Evolutionary conservation across 1,140 invertebrate species (phyloP).

Genomic region (Hermetia illucens): DNA sequence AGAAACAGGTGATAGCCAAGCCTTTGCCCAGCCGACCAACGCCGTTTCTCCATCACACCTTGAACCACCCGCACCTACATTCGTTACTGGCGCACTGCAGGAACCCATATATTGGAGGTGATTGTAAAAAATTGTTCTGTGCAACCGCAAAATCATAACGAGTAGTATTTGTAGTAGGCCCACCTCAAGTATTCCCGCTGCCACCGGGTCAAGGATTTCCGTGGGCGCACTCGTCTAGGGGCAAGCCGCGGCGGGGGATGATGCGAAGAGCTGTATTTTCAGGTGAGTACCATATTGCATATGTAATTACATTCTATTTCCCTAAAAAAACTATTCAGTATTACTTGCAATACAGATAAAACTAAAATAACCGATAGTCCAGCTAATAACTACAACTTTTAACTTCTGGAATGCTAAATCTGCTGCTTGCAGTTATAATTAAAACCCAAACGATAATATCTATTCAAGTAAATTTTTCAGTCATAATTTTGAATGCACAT

Average conservation of each 20-base stretch:
- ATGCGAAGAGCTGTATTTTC: slow-evolving; percentile 78
- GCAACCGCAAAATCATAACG: too few relatives aligned
- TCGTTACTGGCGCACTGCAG: slow-evolving; percentile 34
- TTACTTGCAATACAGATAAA: too few relatives aligned
- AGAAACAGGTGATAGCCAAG: slow-evolving; percentile 34
- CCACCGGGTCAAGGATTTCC: slow-evolving; percentile 51
- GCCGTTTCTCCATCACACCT: slow-evolving; percentile 34
- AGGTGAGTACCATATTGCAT: slow-evolving; percentile 19
- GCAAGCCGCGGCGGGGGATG: slow-evolving; percentile 83
- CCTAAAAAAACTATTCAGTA: too few relatives aligned
- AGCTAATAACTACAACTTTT: too few relatives aligned
- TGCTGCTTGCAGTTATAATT: too few relatives aligned
- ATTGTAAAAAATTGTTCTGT: too few relatives aligned
- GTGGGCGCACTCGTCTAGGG: slow-evolving; percentile 62
- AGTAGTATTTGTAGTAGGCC: slow-evolving; percentile 30
- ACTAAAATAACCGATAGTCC: too few relatives aligned
- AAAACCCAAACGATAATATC: too few relatives aligned
- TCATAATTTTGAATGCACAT: too few relatives aligned
- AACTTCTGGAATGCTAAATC: too few relatives aligned
- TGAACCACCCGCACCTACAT: slow-evolving; percentile 31
- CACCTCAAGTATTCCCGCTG: slow-evolving; percentile 45
- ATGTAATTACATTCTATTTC: too few relatives aligned
- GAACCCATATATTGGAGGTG: slow-evolving; percentile 40
- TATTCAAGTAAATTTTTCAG: too few relatives aligned
- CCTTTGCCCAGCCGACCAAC: slow-evolving; percentile 37